Percentiles rank a stretch among this genome's conserved stretches.
Conservation (phyloP, 2,797 vertebrate genomes). For the Enteromius radiatus region DNA sequence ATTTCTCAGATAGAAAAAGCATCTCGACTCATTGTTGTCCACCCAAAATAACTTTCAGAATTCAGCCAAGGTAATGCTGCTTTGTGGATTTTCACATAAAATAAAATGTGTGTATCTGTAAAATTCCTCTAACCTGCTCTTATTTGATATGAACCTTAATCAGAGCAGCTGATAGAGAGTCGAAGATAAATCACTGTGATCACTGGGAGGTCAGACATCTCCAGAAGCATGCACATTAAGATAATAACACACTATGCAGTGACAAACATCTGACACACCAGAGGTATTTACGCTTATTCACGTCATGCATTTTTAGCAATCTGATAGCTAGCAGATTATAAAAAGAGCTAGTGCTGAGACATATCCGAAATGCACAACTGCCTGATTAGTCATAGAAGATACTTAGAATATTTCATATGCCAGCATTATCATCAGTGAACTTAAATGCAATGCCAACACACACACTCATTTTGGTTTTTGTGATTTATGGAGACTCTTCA, state of each 20-base stretch:
- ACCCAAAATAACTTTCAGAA: constrained; percentile 36
- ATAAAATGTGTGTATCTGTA: constrained; percentile 39
- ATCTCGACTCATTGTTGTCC: constrained; percentile 35
- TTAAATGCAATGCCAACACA: neutral
- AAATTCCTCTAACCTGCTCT: constrained; percentile 33
- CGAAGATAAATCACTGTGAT: constrained; percentile 36
- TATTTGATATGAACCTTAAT: constrained; percentile 18
- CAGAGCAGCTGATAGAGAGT: constrained; percentile 36
- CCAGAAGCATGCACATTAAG: constrained; percentile 28
- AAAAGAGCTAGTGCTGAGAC: constrained; percentile 6
- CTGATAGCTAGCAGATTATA: neutral
- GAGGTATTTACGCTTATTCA: neutral
- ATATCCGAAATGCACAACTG: neutral
- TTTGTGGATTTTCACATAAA: constrained; percentile 43
- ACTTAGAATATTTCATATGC: neutral
- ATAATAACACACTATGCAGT: constrained; percentile 24
- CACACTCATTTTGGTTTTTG: no score
- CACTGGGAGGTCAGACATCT: constrained; percentile 26
- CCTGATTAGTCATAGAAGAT: neutral
- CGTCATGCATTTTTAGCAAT: neutral
- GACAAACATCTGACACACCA: constrained; percentile 22
- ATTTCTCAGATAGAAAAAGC: constrained; percentile 50
- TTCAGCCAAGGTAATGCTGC: constrained; percentile 34
- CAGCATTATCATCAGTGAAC: neutral
- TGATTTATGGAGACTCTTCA: no score